Conservation (phyloP, 2,113 vertebrate genomes). For the Antechinus flavipes region DNA sequence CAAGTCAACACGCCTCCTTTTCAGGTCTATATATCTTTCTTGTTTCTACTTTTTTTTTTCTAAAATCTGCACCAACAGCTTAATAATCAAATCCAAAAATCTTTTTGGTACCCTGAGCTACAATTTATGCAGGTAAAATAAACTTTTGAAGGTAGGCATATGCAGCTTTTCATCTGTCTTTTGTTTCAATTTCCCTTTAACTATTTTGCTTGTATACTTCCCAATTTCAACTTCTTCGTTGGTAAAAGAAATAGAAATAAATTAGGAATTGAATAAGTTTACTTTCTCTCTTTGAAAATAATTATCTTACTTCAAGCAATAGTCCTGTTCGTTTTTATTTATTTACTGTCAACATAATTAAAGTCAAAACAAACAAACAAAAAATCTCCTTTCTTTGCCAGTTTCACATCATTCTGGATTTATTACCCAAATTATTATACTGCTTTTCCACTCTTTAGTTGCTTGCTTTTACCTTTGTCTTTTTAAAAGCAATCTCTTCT, state of each 20-base stretch:
- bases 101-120: not conserved
- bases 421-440: not conserved
- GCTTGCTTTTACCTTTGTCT: not conserved
- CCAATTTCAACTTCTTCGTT: not conserved
- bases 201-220: not conserved
- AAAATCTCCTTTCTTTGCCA: not conserved
- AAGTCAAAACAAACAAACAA: not conserved
- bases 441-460: not conserved
- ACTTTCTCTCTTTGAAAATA: not conserved
- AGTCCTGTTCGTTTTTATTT: not conserved
- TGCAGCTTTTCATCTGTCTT: not conserved
- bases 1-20: not conserved
- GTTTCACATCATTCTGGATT: not conserved
- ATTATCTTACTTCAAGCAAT: not conserved
- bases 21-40: not conserved
- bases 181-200: not conserved
- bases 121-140: not conserved
- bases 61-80: not conserved
- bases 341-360: not conserved
- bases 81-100: not conserved
- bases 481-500: not conserved
- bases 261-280: not conserved
- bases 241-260: not conserved
- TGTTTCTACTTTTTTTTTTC: not conserved
- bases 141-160: not conserved